Evolutionary conservation across 2,113 vertebrate genomes (phyloP).

Genomic region (Garra rufa): DNA sequence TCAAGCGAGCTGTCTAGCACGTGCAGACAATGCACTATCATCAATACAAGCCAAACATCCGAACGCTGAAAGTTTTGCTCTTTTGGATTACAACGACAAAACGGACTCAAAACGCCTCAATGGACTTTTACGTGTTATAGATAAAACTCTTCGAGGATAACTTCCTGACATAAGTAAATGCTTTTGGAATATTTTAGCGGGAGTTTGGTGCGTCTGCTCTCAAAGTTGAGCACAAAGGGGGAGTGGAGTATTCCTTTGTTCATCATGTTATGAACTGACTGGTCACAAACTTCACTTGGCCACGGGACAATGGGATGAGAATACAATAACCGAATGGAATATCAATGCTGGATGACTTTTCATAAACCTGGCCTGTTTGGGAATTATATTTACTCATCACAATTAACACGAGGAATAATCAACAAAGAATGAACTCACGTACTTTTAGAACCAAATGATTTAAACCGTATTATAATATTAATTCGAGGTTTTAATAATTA

Average conservation of each 20-base stretch:
- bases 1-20: constrained; percentile 41
- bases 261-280: constrained; percentile 26
- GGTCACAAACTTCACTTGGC: neutral
- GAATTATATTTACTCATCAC: neutral
- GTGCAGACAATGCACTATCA: constrained; percentile 64
- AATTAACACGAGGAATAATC: neutral
- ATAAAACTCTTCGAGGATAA: neutral
- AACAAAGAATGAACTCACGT: neutral
- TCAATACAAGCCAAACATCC: constrained; percentile 55
- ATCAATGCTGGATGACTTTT: neutral
- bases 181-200: constrained; percentile 8
- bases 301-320: neutral
- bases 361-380: neutral
- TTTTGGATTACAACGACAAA: constrained; percentile 13
- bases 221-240: constrained; percentile 56
- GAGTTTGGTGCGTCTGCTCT: constrained; percentile 51
- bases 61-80: constrained; percentile 47
- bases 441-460: neutral
- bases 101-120: neutral
- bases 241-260: constrained; percentile 44
- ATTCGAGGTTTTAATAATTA: neutral
- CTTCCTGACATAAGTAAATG: neutral
- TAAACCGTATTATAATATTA: neutral
- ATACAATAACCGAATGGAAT: neutral
- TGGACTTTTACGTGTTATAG: neutral